Evolutionary conservation across 2,113 vertebrate genomes (phyloP), one percentile per base, ranked within the genome.

Genomic region (Cebus imitator): DNA sequence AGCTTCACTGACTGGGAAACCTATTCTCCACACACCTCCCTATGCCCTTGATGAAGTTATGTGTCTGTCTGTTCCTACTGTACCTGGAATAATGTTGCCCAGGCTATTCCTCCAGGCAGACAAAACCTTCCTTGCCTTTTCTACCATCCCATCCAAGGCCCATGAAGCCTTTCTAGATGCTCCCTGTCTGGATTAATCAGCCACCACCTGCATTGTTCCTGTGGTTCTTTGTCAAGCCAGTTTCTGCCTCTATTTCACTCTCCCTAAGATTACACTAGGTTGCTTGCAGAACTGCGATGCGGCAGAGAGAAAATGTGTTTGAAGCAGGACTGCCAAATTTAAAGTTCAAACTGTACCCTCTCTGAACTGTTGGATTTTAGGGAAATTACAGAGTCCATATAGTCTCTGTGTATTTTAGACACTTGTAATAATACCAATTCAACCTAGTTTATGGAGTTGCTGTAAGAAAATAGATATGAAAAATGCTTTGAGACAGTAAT

Each of bases 11-110:
- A 17, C 52, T 37, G 40, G 45, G 10, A 16, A 45, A 10, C 8
- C 5, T 48, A 40, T 25, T 48, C 14, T 57, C n/a, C 30, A 12
- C 6, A n/a, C 0, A 16, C 7, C 21, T 90, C 23, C 50, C 7
- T 7, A 40, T 3, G 5, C 52, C 73, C 52, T 14, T 0, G 25
- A 58, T 35, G 23, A 23, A 21, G 11, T 52, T 30, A 7, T 21
- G 2, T 18, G 23, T 75, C 5, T 14, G 50, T 6, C 3, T 1
- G 32, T 30, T 72, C 18, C 68, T 11, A 8, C 0, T 75, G 32
- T 83, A 3, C 40, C 52, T 20, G 8, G 10, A 43, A 20, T 35
- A 57, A 45, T 5, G 20, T 23, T n/a, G 35, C 40, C 18, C 37
- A 30, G 21, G 8, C 16, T 40, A 1, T 45, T 35, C 6, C 40